Percentiles rank a stretch among this genome's conserved stretches.
Conservation (phyloP, 2,797 vertebrate genomes). For the Acanthopagrus latus region DNA sequence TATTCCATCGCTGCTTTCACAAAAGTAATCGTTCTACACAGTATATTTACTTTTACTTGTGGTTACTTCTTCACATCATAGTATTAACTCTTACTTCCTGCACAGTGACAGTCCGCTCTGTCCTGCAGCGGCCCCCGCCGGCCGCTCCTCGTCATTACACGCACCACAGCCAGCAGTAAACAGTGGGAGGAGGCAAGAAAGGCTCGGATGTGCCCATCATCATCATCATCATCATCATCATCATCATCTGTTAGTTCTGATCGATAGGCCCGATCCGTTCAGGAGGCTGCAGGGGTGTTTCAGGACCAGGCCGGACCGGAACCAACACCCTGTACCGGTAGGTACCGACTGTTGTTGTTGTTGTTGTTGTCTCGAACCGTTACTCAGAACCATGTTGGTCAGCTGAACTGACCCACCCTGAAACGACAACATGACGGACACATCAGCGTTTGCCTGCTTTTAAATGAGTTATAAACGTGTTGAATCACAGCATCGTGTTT, state of each 20-base stretch:
- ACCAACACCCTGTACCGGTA: slow-evolving; percentile 28
- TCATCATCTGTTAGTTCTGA: slow-evolving; percentile 21
- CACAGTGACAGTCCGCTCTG: not conserved
- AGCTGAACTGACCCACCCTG: slow-evolving; percentile 12
- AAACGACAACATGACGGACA: not conserved
- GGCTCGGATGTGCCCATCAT: slow-evolving; percentile 31
- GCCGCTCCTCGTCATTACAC: rapidly evolving
- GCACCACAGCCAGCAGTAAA: not conserved
- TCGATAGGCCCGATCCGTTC: slow-evolving; percentile 10
- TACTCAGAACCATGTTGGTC: slow-evolving; percentile 19
- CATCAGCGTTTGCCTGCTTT: not conserved
- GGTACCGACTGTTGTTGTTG: slow-evolving; percentile 11
- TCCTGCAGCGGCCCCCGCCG: slow-evolving; percentile 43
- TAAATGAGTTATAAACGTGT: no score
- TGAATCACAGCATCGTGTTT: not conserved
- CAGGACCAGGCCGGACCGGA: slow-evolving; percentile 1
- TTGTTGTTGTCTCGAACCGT: not conserved
- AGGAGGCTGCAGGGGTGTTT: slow-evolving; percentile 7
- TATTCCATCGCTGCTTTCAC: no score
- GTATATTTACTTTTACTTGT: no score
- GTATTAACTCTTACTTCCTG: no score
- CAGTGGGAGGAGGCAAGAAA: not conserved
- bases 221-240: slow-evolving; percentile 11
- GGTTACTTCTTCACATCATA: no score
- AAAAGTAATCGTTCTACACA: no score